Base-by-base conservation (phyloP, 1,140 invertebrate species). In the Gryon sp. region DNA sequence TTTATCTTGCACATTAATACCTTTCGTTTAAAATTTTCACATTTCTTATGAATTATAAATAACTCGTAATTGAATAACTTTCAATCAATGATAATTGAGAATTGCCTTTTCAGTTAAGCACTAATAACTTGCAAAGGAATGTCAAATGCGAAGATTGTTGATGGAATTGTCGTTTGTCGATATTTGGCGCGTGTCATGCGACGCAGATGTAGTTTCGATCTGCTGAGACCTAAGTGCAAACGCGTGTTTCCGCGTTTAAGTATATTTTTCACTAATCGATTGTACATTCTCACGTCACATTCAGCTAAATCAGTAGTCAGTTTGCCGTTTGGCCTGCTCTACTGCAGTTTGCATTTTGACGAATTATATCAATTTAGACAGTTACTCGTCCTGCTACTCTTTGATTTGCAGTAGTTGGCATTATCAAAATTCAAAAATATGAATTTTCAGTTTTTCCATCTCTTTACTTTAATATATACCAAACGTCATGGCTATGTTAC, bases 191-290 rank as follows among this genome's bases (percentile, higher is more conserved):
- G 50, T 48, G 59, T 73, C 68, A 48, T 52, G 46, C 57, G 16
- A 41, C 24, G 8, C 7, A 68, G 57, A 68, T 63, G 48, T 48
- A 76, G 48, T 43, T 69, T 63, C 59, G 53, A 76, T 46, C 16
- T 72, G 62, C 53, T 60, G 57, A 63, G 80, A 70, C 75, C 83
- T 86, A 85, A 87, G 86, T 87, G 86, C 84, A 86, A 86, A 87
- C 63, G 83, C 84, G 40, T 86, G 85, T 87, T 83, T 81, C 77
- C 78, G 69, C 69, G 38, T 57, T 32, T 48, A 60, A 76, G 77
- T 70, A 76, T 78, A 73, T 80, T 83, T 73, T 82, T 70, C 78
- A 30, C 72, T 66, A 77, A 75, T 73, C 68, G 22, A 57, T 38
- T 9, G 50, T 55, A 41, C 41, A 41, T 66, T 74, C 63, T 60